phyloP scores from a whole-genome alignment of 2,797 vertebrate genomes.

The Forpus xanthops region DNA sequence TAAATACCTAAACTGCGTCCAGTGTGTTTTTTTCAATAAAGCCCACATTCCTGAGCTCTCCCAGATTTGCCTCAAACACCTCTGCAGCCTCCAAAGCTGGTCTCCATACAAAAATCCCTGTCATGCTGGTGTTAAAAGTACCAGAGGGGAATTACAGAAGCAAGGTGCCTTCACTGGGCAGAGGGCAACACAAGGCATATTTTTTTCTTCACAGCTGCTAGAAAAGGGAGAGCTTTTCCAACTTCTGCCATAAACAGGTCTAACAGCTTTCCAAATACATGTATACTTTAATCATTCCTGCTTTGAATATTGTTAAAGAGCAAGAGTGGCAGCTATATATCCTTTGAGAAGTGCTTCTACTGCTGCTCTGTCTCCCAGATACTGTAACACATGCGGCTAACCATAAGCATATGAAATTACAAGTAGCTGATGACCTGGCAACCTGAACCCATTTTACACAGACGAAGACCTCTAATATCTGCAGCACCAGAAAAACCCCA shows the following conservation, averaged over 20 bases:
- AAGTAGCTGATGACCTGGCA: background rate
- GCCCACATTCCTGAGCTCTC: slow-evolving; percentile 11
- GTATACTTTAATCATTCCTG: background rate
- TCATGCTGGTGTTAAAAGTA: background rate
- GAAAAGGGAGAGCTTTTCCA: background rate
- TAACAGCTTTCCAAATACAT: background rate
- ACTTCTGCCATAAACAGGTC: background rate
- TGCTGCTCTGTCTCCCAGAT: background rate
- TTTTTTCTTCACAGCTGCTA: background rate
- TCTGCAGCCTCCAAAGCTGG: background rate
- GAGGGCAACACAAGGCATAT: background rate
- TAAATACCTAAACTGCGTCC: slow-evolving; percentile 50
- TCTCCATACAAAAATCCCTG: background rate
- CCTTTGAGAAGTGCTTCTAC: background rate
- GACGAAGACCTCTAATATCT: background rate
- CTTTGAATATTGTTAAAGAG: background rate
- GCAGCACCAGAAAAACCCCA: background rate
- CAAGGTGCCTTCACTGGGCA: background rate
- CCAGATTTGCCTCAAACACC: background rate
- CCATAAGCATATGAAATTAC: background rate
- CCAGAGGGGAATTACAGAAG: background rate
- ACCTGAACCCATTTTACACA: background rate
- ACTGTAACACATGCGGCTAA: background rate
- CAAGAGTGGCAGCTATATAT: background rate
- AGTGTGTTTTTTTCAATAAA: background rate